Base-by-base conservation (phyloP, 2,888 invertebrate genomes). In the Teleogryllus oceanicus region DNA sequence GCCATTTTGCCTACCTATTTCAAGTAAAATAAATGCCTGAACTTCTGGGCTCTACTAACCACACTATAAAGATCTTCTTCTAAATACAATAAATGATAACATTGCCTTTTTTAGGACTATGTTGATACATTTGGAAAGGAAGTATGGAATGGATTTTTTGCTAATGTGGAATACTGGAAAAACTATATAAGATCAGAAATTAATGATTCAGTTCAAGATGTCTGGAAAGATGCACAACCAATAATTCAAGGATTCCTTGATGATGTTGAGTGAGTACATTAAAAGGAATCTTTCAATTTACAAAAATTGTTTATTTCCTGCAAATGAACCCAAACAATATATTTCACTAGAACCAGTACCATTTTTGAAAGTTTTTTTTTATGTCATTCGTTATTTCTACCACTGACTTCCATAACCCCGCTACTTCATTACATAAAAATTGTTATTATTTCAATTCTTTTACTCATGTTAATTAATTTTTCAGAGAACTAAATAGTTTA, bases 201-300 rank as follows among this genome's bases (percentile, higher is more conserved):
- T 0, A 88, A 90, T 82, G 90, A 91, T 78, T 91, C 93, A 0
- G 85, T 94, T 8, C 89, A 89, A 82, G 92, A 91, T 80, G 90
- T 95, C 74, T 95, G 95, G 95, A 87, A 89, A 0, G 94, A 94
- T 84, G 92, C 94, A 1, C 92, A 92, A 85, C 91, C 92, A 0
- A 90, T 92, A 82, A 88, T 95, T 16, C 87, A 91, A 79, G 89
- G 90, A 11, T 94, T 95, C 84, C 86, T 95, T 5, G 90, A 92
- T 75, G 95, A 96, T 85, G 87, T 95, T 81, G 89, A 88, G 90
- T 90, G 86, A 84, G 86, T 75, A 75, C 20, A 21, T 3, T 3
- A 75, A n/a, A 24, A 81, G 86, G 86, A 76, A 77, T 20, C 11
- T 5, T 76, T 12, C 76, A 16, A 76, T 16, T 49, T 49, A 12